phyloP scores from a whole-genome alignment of 2,113 vertebrate genomes.

The Oreochromis niloticus region DNA sequence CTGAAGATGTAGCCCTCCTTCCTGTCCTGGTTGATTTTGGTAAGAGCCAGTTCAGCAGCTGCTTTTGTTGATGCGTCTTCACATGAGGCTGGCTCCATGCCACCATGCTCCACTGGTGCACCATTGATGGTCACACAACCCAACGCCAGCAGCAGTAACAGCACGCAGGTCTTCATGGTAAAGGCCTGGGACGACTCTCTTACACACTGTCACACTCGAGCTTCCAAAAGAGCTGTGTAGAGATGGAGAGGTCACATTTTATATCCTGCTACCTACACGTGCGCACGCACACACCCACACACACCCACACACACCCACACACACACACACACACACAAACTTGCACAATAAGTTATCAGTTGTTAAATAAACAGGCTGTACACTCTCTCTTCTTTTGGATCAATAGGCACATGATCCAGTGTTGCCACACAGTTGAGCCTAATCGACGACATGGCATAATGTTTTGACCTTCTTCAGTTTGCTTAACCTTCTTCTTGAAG shows the following conservation, averaged over 20 bases:
- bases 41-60: slow-evolving; percentile 36
- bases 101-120: neutral
- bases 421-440: neutral
- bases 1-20: too few species aligned
- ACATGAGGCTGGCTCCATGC: slow-evolving; percentile 39
- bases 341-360: too few species aligned
- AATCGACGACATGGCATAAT: neutral
- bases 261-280: neutral
- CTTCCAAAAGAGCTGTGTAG: neutral
- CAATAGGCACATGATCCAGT: neutral
- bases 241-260: neutral
- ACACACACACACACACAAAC: too few species aligned
- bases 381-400: neutral
- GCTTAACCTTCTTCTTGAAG: neutral
- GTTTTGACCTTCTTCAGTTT: neutral
- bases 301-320: too few species aligned
- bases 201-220: neutral
- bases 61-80: neutral
- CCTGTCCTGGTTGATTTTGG: too few species aligned
- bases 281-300: too few species aligned
- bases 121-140: slow-evolving; percentile 2
- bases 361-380: neutral
- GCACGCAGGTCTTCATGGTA: slow-evolving; percentile 51
- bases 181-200: neutral
- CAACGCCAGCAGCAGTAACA: slow-evolving; percentile 45